These are phyloP conservation scores for Peromyscus nudipes DNA, from an alignment of 2,797 vertebrate species.

Conservation along the genomic window DNA sequence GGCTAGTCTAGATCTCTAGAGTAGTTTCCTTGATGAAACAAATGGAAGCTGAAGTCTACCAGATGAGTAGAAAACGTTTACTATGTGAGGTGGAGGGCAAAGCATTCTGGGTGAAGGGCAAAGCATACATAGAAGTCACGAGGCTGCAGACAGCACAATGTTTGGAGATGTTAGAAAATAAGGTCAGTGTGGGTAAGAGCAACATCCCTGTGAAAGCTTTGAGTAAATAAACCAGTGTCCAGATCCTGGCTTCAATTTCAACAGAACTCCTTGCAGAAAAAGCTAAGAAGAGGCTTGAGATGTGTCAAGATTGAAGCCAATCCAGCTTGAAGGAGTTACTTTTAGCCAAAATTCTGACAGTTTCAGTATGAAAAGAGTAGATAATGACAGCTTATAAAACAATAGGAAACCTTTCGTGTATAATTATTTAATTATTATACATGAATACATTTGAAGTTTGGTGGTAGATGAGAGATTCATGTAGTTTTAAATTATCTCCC, in stretches of 20 bases:
- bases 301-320: neutral
- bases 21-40: neutral
- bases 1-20: neutral
- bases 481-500: slow-evolving; percentile 3
- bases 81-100: neutral
- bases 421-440: slow-evolving; percentile 16
- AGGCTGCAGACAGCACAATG: neutral
- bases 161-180: neutral
- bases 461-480: neutral
- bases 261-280: slow-evolving; percentile 21
- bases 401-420: slow-evolving; percentile 1
- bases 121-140: neutral
- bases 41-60: neutral
- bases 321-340: neutral
- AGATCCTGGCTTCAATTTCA: neutral
- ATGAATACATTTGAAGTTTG: slow-evolving; percentile 44
- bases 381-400: neutral
- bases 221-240: neutral
- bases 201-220: neutral
- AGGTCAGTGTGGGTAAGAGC: neutral
- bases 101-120: neutral
- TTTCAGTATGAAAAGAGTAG: slow-evolving; percentile 8
- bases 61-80: neutral
- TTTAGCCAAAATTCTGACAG: slow-evolving; percentile 42
- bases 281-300: neutral